Conservation (phyloP, 2,888 invertebrate genomes). For the Parapristionchus giblindavisi region DNA sequence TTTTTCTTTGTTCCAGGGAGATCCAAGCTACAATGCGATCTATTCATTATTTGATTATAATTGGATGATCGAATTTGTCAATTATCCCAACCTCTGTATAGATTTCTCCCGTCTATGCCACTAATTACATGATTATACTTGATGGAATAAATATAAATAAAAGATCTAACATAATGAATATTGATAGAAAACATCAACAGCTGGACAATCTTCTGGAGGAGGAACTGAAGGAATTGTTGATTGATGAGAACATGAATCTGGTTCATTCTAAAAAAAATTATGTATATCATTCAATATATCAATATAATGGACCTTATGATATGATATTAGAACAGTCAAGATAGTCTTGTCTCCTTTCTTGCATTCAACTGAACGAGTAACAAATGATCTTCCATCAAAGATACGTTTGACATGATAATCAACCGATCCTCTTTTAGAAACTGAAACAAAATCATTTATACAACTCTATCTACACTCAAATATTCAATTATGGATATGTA, state of each 20-base stretch:
- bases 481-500: no score
- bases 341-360: constrained; percentile 1
- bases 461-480: no score
- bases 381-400: constrained; percentile 35
- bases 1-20: no score
- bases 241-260: constrained; percentile 1
- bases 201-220: constrained; percentile 14
- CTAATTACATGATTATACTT: no score
- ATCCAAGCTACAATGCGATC: no score
- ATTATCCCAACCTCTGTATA: no score
- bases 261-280: not conserved
- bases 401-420: constrained; percentile 7
- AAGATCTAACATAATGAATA: not conserved
- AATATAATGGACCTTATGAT: constrained; percentile 23
- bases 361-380: constrained; percentile 16
- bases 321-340: not conserved
- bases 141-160: no score
- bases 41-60: no score
- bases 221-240: constrained; percentile 7
- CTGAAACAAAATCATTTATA: no score
- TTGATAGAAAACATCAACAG: not conserved
- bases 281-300: no score
- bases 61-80: no score
- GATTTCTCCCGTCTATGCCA: no score
- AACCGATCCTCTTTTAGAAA: not conserved